phyloP scores from a whole-genome alignment of 2,888 invertebrate species.

The Cotesia congregata region DNA sequence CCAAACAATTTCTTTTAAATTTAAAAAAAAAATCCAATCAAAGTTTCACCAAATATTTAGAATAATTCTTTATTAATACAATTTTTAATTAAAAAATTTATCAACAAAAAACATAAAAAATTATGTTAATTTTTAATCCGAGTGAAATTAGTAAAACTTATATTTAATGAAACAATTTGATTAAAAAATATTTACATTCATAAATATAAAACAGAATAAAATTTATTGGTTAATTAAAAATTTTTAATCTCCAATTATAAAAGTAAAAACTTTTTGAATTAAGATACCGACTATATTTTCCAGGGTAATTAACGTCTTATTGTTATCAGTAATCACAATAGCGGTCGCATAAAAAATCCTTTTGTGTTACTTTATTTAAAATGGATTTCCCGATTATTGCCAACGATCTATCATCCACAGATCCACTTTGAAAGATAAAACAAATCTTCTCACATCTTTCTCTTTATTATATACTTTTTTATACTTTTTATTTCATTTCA shows the following conservation, averaged over 20 bases:
- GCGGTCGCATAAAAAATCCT: not conserved
- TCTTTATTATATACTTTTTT: not conserved
- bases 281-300: conserved; percentile 42
- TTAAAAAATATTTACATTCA: no score
- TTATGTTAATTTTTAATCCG: no score
- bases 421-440: conserved; percentile 41
- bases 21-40: no score
- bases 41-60: no score
- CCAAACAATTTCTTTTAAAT: no score
- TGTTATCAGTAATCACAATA: conserved; percentile 51
- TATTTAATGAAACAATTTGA: no score
- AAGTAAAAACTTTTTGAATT: not conserved
- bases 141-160: no score
- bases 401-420: conserved; percentile 48
- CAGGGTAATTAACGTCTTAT: conserved; percentile 60
- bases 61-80: no score
- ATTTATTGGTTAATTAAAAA: not conserved
- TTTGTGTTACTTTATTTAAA: conserved; percentile 20
- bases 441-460: conserved; percentile 19
- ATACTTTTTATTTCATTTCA: conserved; percentile 4
- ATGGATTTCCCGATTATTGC: conserved; percentile 12
- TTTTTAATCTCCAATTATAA: not conserved
- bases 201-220: not conserved
- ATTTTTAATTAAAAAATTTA: no score
- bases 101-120: no score